Evolutionary conservation across 2,888 invertebrate species (phyloP).

Genomic region (Brachypterus glaber): DNA sequence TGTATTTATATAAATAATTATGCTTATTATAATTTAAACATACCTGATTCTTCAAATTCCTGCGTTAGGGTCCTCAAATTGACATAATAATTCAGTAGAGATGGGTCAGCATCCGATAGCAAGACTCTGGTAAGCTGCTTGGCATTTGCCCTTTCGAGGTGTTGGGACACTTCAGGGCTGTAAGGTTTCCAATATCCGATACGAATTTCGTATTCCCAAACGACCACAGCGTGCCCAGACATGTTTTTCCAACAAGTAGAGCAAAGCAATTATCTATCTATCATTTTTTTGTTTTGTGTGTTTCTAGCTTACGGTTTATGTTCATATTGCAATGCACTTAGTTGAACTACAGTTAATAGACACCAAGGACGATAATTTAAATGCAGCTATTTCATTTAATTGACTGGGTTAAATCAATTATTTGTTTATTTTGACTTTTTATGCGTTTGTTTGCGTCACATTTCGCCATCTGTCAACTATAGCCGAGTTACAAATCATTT

Average conservation of each 20-base stretch:
- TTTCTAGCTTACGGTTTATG: constrained; percentile 1
- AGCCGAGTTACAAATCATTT: too few relatives aligned
- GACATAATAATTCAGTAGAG: constrained; percentile 66
- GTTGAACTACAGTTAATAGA: too few relatives aligned
- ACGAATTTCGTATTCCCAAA: constrained; percentile 71
- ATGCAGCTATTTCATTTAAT: constrained; percentile 13
- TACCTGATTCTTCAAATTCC: constrained; percentile 55
- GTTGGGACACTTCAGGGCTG: constrained; percentile 75
- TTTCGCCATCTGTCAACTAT: too few relatives aligned
- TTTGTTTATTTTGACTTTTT: constrained; percentile 15
- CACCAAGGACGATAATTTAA: too few relatives aligned
- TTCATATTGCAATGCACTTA: constrained; percentile 7
- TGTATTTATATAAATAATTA: too few relatives aligned
- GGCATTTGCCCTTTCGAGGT: constrained; percentile 72
- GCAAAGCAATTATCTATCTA: constrained; percentile 13
- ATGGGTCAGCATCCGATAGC: constrained; percentile 79
- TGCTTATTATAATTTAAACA: constrained; percentile 11
- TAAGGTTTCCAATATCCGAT: constrained; percentile 74
- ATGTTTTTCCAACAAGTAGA: constrained; percentile 28
- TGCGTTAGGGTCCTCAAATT: constrained; percentile 67
- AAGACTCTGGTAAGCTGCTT: constrained; percentile 76
- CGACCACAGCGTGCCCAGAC: constrained; percentile 66
- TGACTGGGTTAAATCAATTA: constrained; percentile 12
- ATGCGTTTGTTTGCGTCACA: constrained; percentile 10
- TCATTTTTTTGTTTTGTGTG: too few relatives aligned